These are phyloP conservation scores for Columba guinea DNA, from an alignment of 2,797 vertebrate genomes.

Conservation along the genomic window DNA sequence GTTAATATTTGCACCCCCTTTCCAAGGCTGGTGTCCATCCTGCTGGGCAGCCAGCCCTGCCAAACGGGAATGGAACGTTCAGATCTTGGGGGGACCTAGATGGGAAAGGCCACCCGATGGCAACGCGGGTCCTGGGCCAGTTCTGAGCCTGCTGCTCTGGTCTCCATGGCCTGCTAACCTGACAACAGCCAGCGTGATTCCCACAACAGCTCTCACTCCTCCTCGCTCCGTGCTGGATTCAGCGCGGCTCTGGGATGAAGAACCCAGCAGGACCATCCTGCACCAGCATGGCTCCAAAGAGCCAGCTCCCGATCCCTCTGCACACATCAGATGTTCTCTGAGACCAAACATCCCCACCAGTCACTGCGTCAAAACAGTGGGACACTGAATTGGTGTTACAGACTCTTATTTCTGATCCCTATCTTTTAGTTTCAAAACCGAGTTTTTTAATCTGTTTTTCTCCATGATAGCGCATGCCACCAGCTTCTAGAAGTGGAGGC, in stretches of 20 bases:
- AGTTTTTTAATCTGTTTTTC: neutral
- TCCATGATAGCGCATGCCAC: accelerated
- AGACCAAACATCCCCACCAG: neutral
- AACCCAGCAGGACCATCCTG: neutral
- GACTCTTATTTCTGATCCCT: neutral
- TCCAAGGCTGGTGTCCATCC: neutral
- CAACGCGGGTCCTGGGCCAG: neutral
- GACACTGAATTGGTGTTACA: neutral
- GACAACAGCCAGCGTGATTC: neutral
- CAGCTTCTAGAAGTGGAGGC: neutral
- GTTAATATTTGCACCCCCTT: neutral
- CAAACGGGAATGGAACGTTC: neutral
- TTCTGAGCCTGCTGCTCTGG: neutral
- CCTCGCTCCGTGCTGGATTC: neutral
- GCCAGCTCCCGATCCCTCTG: neutral
- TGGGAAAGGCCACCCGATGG: neutral
- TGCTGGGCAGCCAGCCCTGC: neutral
- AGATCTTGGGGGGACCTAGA: accelerated
- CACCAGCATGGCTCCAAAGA: neutral
- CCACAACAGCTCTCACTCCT: neutral
- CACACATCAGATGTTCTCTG: neutral
- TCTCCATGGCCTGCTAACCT: neutral
- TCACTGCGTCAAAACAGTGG: neutral
- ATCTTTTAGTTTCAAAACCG: neutral
- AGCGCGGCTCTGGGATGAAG: neutral